Conservation (phyloP, 2,888 invertebrate species). For the Eupelmus urozonus region DNA sequence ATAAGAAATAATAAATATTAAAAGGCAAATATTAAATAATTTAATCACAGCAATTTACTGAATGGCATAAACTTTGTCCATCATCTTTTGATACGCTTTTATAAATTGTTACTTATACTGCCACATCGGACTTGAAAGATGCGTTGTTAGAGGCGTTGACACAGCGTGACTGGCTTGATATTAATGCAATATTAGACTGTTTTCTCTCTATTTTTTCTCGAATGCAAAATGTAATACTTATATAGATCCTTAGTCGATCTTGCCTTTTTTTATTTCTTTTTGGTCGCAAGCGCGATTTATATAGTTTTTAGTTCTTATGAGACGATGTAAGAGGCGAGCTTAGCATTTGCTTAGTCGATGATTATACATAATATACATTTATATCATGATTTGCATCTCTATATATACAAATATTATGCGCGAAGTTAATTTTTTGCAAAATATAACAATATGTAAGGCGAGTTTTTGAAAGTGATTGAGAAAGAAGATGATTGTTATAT, state of each 20-base stretch:
- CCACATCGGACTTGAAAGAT: constrained; percentile 5
- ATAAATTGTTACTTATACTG: constrained; percentile 9
- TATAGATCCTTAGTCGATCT: background rate
- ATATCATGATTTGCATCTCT: background rate
- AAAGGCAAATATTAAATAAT: too few species aligned
- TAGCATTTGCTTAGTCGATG: constrained; percentile 35
- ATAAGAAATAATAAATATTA: too few species aligned
- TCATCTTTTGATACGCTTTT: constrained; percentile 42
- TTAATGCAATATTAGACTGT: constrained; percentile 26
- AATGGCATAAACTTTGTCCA: constrained; percentile 30
- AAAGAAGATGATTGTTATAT: background rate
- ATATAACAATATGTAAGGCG: background rate
- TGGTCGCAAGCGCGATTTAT: constrained; percentile 5
- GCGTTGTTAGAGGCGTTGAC: constrained; percentile 25
- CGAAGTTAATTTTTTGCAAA: background rate
- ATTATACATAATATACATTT: constrained; percentile 1
- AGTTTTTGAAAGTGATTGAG: constrained; percentile 11
- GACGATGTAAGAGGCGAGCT: constrained; percentile 9
- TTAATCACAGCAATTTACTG: constrained; percentile 12
- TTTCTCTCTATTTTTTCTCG: constrained; percentile 3
- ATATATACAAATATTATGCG: background rate
- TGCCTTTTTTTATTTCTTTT: constrained; percentile 21
- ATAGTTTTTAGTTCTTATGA: background rate
- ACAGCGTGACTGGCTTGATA: constrained; percentile 30
- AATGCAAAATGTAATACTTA: constrained; percentile 10